Evolutionary conservation across 2,113 vertebrate species (phyloP), one percentile per base, ranked within the genome.

Genomic region (Tachysurus vachellii): DNA sequence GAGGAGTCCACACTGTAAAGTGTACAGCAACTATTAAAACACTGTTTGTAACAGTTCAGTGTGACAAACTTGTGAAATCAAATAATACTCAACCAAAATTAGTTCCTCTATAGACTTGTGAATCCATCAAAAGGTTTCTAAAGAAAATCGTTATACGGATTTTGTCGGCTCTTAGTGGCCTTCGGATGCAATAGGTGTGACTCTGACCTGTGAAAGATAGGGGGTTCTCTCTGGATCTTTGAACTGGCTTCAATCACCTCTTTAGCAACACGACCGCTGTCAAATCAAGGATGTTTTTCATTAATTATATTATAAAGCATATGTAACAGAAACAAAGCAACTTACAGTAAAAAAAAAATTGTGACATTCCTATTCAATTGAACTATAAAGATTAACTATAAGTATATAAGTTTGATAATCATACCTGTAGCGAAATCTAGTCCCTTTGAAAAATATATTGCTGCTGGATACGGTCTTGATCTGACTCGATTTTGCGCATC

Each of bases 381-480:
- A 31, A 17, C 16, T 85, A 3, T 62, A 44, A 87, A 36, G 36
- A 2, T 36, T 36, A 5, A 50, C 47, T 50, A 50, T 50, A 7
- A 50, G 5, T 50, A 5, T 7, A 53, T 1, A 5, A 59, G 42
- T 56, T 31, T 3, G 3, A 31, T n/a, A 28, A 17, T 93, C 95
- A 31, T 87, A 99, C 98, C 97, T 99, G 88, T 98, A 99, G 93
- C 98, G 95, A 95, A 98, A 99, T 94, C 98, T 95, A 92, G 97
- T 99, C 91, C 98, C 98, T 95, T 99, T 99, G 94, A 99, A 99
- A 96, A 99, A 98, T 92, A 99, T 97, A 94, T 97, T 99, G 93
- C 97, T 99, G 95, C 98, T 99, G 68, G 97, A 98, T 91, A 99
- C 96, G 0, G 98, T 99, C 93, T 98, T 99, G 92, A 99, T 98